Conservation (phyloP, 2,113 vertebrate species). For the Rhegmatorhina hoffmannsi region DNA sequence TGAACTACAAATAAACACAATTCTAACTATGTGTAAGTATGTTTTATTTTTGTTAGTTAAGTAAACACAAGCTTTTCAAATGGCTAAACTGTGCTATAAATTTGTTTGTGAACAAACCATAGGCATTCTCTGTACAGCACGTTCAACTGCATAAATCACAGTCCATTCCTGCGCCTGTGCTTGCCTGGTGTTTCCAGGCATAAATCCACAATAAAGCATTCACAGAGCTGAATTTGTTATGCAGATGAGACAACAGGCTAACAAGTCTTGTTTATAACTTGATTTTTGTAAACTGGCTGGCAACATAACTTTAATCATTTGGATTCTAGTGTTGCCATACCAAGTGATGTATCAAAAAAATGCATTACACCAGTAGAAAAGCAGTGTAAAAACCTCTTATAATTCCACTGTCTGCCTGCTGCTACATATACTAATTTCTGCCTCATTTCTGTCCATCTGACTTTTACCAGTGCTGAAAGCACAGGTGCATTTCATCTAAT, state of each 20-base stretch:
- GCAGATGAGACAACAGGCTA: background rate
- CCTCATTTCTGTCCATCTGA: background rate
- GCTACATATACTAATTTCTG: background rate
- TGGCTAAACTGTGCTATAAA: background rate
- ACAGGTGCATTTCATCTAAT: background rate
- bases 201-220: background rate
- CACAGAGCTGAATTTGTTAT: background rate
- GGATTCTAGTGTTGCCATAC: background rate
- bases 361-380: background rate
- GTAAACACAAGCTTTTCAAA: background rate
- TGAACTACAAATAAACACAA: background rate
- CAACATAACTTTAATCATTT: background rate
- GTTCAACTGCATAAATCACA: background rate
- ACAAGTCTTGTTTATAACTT: background rate
- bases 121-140: background rate
- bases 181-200: background rate
- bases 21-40: background rate
- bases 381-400: background rate
- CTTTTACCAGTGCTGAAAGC: background rate
- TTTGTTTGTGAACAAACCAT: background rate
- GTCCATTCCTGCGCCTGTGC: background rate
- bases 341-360: background rate
- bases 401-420: background rate
- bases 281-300: background rate
- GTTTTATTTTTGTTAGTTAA: background rate